phyloP scores from a whole-genome alignment of 2,113 vertebrate species.

The Mobula hypostoma region DNA sequence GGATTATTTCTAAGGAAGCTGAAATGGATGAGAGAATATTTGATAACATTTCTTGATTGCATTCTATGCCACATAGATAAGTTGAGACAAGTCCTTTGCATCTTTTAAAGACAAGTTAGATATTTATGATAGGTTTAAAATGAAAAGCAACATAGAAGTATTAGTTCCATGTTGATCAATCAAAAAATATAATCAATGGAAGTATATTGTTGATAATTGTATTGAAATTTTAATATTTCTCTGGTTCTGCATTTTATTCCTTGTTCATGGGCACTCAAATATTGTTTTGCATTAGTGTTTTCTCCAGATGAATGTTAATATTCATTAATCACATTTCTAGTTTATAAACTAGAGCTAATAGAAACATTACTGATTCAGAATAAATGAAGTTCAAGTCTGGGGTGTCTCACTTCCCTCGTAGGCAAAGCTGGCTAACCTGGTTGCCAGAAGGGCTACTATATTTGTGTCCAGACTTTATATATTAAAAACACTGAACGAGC shows the following conservation, averaged over 20 bases:
- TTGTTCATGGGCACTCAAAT: not conserved
- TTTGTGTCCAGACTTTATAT: not conserved
- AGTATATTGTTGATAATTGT: not conserved
- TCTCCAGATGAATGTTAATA: not conserved
- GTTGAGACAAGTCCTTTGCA: not conserved
- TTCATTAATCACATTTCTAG: not conserved
- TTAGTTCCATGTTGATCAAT: not conserved
- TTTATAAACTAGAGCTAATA: not conserved
- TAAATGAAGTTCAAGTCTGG: not conserved
- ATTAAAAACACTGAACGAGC: not conserved
- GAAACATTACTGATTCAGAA: not conserved
- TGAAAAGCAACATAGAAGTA: not conserved
- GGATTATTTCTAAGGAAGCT: not conserved
- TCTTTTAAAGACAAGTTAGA: not conserved
- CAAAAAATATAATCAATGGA: not conserved
- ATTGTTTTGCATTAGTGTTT: not conserved
- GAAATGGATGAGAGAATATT: not conserved
- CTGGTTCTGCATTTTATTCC: not conserved
- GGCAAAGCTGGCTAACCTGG: not conserved
- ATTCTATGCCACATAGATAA: not conserved
- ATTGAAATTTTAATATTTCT: not conserved
- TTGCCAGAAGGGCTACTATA: not conserved
- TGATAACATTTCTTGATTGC: not conserved
- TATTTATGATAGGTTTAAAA: not conserved
- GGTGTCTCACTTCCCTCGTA: not conserved